phyloP scores from a whole-genome alignment of 2,113 vertebrate species.

The Irena cyanogastra region DNA sequence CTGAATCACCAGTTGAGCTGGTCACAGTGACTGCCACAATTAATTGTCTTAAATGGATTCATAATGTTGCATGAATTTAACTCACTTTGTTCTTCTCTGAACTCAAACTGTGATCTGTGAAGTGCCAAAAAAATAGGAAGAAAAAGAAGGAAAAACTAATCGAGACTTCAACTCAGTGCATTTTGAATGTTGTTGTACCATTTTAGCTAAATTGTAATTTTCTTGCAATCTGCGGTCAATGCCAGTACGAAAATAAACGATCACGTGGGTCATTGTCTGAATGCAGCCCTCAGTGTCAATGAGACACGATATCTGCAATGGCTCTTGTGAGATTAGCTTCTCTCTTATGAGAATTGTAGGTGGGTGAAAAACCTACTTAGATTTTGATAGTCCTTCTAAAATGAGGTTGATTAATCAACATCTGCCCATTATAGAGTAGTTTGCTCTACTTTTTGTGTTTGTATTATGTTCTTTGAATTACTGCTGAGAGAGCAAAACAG shows the following conservation, averaged over 20 bases:
- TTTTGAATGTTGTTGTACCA: neutral
- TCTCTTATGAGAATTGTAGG: neutral
- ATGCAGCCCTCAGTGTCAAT: neutral
- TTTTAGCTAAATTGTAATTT: neutral
- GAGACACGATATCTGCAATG: neutral
- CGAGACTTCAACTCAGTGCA: neutral
- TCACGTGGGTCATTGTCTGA: neutral
- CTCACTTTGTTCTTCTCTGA: neutral
- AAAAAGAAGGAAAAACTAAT: constrained; percentile 3
- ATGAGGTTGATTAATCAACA: neutral
- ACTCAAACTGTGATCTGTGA: neutral
- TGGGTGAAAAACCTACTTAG: neutral
- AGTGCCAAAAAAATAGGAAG: neutral
- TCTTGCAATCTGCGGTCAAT: neutral
- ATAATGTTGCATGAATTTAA: neutral
- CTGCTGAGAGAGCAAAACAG: neutral
- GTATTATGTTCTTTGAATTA: neutral
- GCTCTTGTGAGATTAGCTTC: neutral
- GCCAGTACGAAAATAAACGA: neutral
- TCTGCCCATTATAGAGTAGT: neutral
- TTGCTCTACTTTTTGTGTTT: neutral
- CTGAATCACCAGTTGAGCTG: neutral
- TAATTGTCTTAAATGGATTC: neutral
- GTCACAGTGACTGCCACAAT: neutral
- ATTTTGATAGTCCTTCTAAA: neutral